Evolutionary conservation across 2,888 invertebrate genomes (phyloP).

Genomic region (Lobophora halterata): DNA sequence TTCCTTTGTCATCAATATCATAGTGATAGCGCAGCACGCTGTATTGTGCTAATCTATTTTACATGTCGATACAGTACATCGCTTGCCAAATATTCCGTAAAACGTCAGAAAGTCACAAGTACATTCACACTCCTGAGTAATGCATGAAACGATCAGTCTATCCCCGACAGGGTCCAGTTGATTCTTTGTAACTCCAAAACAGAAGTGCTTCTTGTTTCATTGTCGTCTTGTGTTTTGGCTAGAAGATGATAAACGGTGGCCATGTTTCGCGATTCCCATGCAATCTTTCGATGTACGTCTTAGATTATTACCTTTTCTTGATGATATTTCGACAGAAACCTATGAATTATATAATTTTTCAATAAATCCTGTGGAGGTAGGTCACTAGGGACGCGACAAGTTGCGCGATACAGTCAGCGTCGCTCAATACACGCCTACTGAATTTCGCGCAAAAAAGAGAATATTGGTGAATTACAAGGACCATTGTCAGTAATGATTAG

Average conservation of each 20-base stretch:
- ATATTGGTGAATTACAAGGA: conserved; percentile 77
- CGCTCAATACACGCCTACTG: conserved; percentile 52
- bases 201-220: conserved; percentile 55
- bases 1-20: conserved; percentile 46
- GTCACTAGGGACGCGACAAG: conserved; percentile 52
- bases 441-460: conserved; percentile 75
- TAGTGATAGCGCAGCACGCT: conserved; percentile 54
- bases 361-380: conserved; percentile 43
- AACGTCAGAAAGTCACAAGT: conserved; percentile 80
- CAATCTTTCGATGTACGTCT: conserved; percentile 62
- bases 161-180: conserved; percentile 66
- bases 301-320: conserved; percentile 56
- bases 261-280: conserved; percentile 79
- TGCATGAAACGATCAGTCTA: conserved; percentile 76
- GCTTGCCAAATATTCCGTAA: conserved; percentile 81
- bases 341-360: conserved; percentile 68
- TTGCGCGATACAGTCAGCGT: conserved; percentile 48
- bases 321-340: conserved; percentile 57
- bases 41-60: conserved; percentile 59
- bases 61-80: conserved; percentile 70
- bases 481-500: conserved; percentile 66
- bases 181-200: conserved; percentile 63
- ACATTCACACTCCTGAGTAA: conserved; percentile 75
- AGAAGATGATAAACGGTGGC: conserved; percentile 68
- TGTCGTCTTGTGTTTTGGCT: conserved; percentile 72